Evolutionary conservation across 2,888 invertebrate genomes (phyloP).

Genomic region (Xanthorhoe designata): DNA sequence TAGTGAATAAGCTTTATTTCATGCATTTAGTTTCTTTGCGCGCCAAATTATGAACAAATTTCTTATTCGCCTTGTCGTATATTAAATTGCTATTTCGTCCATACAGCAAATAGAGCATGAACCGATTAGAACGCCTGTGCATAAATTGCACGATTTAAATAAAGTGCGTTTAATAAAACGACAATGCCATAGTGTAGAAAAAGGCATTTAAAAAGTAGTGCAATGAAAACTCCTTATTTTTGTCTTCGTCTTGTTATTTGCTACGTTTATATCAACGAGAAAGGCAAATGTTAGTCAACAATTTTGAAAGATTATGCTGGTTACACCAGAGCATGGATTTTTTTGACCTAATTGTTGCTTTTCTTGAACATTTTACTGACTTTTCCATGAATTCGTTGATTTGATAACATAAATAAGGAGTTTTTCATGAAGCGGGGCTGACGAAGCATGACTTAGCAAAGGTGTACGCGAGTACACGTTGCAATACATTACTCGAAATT

Average conservation of each 20-base stretch:
- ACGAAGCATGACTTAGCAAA: slow-evolving; percentile 60
- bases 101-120: slow-evolving; percentile 51
- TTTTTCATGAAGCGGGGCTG: slow-evolving; percentile 62
- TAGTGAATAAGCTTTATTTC: slow-evolving; percentile 33
- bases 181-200: slow-evolving; percentile 40
- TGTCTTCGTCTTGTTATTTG: slow-evolving; percentile 11
- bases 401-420: slow-evolving; percentile 52
- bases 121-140: slow-evolving; percentile 46
- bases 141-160: slow-evolving; percentile 52
- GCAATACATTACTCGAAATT: slow-evolving; percentile 57
- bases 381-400: neutral
- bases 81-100: slow-evolving; percentile 38
- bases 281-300: slow-evolving; percentile 7
- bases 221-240: slow-evolving; percentile 60
- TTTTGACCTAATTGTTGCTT: neutral
- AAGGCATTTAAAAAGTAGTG: slow-evolving; percentile 48
- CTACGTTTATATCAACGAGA: neutral
- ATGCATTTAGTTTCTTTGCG: slow-evolving; percentile 32
- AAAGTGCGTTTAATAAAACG: slow-evolving; percentile 39
- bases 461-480: slow-evolving; percentile 48
- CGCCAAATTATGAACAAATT: slow-evolving; percentile 27
- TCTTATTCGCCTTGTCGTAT: slow-evolving; percentile 32
- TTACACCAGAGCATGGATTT: slow-evolving; percentile 8
- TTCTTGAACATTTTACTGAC: slow-evolving; percentile 1
- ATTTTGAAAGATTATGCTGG: neutral